These are phyloP conservation scores for Seriola quinqueradiata DNA, from an alignment of 2,113 vertebrate species.

Conservation along the genomic window DNA sequence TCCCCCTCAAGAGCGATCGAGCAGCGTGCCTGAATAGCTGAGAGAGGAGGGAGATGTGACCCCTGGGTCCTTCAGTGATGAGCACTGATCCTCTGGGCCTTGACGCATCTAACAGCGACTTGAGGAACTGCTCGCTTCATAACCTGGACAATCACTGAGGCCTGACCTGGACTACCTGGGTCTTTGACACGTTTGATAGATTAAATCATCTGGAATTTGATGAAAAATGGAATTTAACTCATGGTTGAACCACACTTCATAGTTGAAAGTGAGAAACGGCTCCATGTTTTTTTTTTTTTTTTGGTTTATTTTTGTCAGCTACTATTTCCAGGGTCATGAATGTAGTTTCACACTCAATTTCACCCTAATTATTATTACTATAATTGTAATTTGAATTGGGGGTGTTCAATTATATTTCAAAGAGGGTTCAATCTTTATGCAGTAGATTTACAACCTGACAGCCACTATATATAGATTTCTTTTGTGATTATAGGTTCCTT, in stretches of 20 bases:
- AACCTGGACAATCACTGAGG: constrained; percentile 16
- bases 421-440: too few relatives aligned
- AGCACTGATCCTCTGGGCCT: constrained; percentile 27
- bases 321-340: too few relatives aligned
- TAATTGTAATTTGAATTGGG: too few relatives aligned
- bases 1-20: constrained; percentile 32
- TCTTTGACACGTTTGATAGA: neutral
- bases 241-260: neutral
- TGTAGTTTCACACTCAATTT: too few relatives aligned
- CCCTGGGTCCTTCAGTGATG: constrained; percentile 11
- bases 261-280: too few relatives aligned
- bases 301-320: too few relatives aligned
- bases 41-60: constrained; percentile 46
- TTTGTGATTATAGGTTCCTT: too few relatives aligned
- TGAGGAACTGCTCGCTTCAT: constrained; percentile 24
- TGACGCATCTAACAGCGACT: constrained; percentile 27
- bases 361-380: too few relatives aligned
- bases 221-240: neutral
- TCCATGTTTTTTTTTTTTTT: too few relatives aligned
- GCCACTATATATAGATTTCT: too few relatives aligned
- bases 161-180: neutral
- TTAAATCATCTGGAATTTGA: constrained; percentile 6
- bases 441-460: too few relatives aligned
- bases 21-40: constrained; percentile 4
- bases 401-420: too few relatives aligned